Evolutionary conservation across 1,140 invertebrate genomes (phyloP), one percentile per base, ranked within the genome.

Genomic region (Drosophila willistoni): DNA sequence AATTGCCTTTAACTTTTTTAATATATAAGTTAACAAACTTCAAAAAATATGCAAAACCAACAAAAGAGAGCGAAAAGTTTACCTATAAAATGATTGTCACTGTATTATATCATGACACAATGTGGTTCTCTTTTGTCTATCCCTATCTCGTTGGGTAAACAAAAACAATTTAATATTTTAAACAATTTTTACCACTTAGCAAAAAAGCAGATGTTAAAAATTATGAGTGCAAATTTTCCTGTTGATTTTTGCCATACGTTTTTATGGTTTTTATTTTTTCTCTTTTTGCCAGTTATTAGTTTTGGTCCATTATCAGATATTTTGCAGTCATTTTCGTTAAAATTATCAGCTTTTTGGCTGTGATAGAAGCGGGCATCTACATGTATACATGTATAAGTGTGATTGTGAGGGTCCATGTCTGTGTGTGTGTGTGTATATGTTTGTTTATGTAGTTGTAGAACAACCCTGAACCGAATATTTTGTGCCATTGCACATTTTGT

Each of bases 401-500:
- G 13, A 34, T 41, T 25, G 22, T 42, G 44, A 5, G 19, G 63
- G 55, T 25, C 9, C 9, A 2, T 19, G 1, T 19, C 19, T 39
- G 10, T 10, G 13, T 42, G 54, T 29, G 17, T 63, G 47, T 14
- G 22, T 65, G 63, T 41, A 41, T 25, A 9, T 59, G 1, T 42
- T 29, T 68, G 57, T 51, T 51, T 51, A 22, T 51, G 44, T 22
- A 22, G 44, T 22, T 10, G 44, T 10, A 36, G 33, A 19, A 57
- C 13, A 57, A 36, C 55, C 55, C 55, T 34, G 55, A 57, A 36
- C 13, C 13, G n/a, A 33, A 34, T 57, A 68, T 71, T 72, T 72
- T 67, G 54, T 68, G 76, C 61, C 36, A 56, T 62, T 70, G 61
- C 80, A 54, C 51, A 59, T 42, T 70, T 41, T 68, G 72, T 63